Base-by-base conservation (phyloP, 1,140 invertebrate species). In the Drosophila santomea region DNA sequence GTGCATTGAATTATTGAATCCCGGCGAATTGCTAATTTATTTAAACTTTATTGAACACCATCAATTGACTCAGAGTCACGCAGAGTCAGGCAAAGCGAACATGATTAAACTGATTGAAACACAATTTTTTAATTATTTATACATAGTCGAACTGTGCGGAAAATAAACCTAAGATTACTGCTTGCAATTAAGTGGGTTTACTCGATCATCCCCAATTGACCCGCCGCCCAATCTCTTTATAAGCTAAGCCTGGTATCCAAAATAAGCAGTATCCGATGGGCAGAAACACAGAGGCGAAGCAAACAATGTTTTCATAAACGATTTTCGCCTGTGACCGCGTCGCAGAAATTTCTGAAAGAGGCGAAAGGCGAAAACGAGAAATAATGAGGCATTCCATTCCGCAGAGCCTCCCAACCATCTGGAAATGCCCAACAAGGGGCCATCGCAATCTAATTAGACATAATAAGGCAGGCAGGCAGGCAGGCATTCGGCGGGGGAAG, bases 361-460 rank as follows among this genome's bases (percentile, higher is more conserved):
- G 41, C 20, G 56, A 56, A 52, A 44, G 36, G 52, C 47, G 62
- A 69, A 69, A 45, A 38, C 54, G 15, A 56, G 36, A 69, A 47
- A 69, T 68, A 69, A 69, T 69, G 54, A 68, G 66, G 43, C 63
- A 68, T 69, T 69, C 66, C 66, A 62, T 41, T 62, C 51, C 35
- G 28, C 57, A 44, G 39, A 23, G 54, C 38, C 55, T 63, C 32
- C 58, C 41, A 15, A n/a, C 43, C 58, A 48, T 32, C 62, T 64
- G 54, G 59, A 41, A 59, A 59, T 58, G 38, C 15, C 28, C 52
- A 68, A 47, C 68, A 28, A 39, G 69, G 60, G 58, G 59, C 58
- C 66, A 86, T 51, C 81, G 63, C 78, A 86, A 74, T 86, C 81
- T 85, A 85, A 85, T 85, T 86, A 86, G 83, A 88, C 82, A 83